Base-by-base conservation (phyloP, 2,113 vertebrate genomes). In the Spermophilus dauricus region DNA sequence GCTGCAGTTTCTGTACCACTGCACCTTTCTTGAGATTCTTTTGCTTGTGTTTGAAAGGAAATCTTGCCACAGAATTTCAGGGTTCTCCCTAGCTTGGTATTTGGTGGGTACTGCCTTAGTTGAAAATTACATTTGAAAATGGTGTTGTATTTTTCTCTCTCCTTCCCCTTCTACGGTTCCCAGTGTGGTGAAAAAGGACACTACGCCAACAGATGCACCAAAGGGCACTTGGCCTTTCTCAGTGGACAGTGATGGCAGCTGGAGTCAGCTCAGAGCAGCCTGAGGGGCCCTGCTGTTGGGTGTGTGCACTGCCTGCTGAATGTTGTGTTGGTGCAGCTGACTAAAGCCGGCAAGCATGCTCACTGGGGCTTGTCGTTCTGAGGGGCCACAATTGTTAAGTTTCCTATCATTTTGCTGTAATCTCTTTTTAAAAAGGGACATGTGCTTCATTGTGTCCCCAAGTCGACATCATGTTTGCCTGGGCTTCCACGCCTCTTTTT, bases 111-210 rank as follows among this genome's bases (percentile, higher is more conserved):
- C 70, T 37, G 4, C 48, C 24, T 56, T 39, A 28, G n/a, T 34
- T 95, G 86, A 48, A 94, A 94, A 82, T 17, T 70, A 37, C 77
- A 73, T 88, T 93, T 94, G 89, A 95, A 93, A 82, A 81, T 11
- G 2, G 1, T 75, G 8, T 73, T 75, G 8, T 73, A 37, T 72
- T 76, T 73, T 95, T 94, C 56, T 80, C 78, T 96, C 73, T 94
- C 67, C 67, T 81, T 78, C 69, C 45, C 97, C 39, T 14, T 91
- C 48, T 92, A 61, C 96, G 82, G 89, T 97, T 93, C 98, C 56
- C 86, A 99, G 99, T 99, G 99, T 97, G 99, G 99, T 73, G 99
- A 99, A 98, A 99, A 99, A 98, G 99, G 99, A 97, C 99, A 99
- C 98, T 99, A 99, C 82, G 99, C 99, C 98, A 99, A 99, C 99